Evolutionary conservation across 2,797 vertebrate genomes (phyloP).

Genomic region (Typhlichthys eigenmanni): DNA sequence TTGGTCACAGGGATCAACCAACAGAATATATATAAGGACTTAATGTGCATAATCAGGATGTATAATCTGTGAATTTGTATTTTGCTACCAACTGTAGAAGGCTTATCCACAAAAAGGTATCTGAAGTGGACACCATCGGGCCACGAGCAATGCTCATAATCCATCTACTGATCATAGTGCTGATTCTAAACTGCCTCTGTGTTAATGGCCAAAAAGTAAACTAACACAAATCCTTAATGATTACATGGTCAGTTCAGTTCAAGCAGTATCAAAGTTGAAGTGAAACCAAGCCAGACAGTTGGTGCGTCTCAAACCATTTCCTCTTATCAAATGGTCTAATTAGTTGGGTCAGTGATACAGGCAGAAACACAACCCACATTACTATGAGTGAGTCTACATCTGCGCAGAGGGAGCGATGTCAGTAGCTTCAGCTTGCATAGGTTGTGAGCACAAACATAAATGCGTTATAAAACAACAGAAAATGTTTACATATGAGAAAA

Average conservation of each 20-base stretch:
- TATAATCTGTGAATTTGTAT: neutral
- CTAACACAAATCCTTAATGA: no score
- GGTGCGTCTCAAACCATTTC: conserved; percentile 26
- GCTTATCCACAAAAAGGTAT: neutral
- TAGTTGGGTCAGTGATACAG: conserved; percentile 19
- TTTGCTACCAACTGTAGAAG: neutral
- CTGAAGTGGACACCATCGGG: neutral
- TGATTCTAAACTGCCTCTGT: conserved; percentile 24
- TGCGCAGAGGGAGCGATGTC: conserved; percentile 39
- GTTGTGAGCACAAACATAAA: conserved; percentile 53
- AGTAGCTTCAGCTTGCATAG: conserved; percentile 65
- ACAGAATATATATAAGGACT: neutral
- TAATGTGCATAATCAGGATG: neutral
- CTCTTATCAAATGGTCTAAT: conserved; percentile 28
- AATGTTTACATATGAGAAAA: conserved; percentile 42
- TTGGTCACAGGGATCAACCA: conserved; percentile 15
- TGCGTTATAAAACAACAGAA: conserved; percentile 8
- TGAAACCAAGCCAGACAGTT: conserved; percentile 7
- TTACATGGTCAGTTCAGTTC: conserved; percentile 11
- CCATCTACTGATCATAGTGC: neutral
- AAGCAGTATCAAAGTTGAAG: conserved; percentile 6
- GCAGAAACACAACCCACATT: conserved; percentile 10
- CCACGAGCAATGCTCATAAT: conserved; percentile 12
- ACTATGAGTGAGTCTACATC: conserved; percentile 48
- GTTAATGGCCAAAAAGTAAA: conserved; percentile 12